Conservation (phyloP, 30 jellyfish, hydroid and myxozoan genomes). For the Hydra vulgaris region DNA sequence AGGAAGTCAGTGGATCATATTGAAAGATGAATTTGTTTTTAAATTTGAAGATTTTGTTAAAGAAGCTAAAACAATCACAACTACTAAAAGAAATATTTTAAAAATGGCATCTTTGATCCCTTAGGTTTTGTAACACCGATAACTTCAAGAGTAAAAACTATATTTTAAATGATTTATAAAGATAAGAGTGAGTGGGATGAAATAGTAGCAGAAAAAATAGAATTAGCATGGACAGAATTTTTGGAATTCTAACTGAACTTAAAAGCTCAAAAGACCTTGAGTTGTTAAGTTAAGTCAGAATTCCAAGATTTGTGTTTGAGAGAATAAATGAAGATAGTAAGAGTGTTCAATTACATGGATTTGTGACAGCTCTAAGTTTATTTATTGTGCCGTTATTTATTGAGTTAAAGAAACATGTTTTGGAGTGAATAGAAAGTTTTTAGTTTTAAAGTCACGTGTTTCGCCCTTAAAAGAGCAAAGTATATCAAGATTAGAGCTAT, state of each 20-base stretch:
- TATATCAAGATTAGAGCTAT: too few relatives aligned
- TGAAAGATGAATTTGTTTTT: not conserved
- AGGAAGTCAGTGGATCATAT: not conserved
- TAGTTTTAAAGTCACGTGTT: too few relatives aligned
- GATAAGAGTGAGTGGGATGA: constrained; percentile 7
- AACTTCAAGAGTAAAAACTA: too few relatives aligned
- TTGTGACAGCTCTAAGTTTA: too few relatives aligned
- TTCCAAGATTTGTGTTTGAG: not conserved
- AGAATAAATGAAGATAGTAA: too few relatives aligned
- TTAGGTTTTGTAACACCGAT: not conserved
- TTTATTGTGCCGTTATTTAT: too few relatives aligned
- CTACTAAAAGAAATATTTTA: not conserved
- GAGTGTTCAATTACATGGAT: too few relatives aligned
- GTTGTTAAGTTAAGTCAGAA: not conserved
- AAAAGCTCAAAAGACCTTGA: too few relatives aligned
- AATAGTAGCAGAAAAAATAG: not conserved
- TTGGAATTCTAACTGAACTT: too few relatives aligned
- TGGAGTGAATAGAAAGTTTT: too few relatives aligned
- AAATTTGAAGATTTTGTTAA: not conserved
- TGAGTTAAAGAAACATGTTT: too few relatives aligned
- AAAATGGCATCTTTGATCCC: not conserved
- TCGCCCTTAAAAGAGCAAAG: too few relatives aligned
- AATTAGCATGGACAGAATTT: not conserved
- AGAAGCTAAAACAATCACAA: not conserved
- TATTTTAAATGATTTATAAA: not conserved